A percentile compares a stretch with the other conserved stretches of the same genome.
Evolutionary conservation across 2,797 vertebrate species (phyloP).

Genomic region (Poeciliopsis turneri): DNA sequence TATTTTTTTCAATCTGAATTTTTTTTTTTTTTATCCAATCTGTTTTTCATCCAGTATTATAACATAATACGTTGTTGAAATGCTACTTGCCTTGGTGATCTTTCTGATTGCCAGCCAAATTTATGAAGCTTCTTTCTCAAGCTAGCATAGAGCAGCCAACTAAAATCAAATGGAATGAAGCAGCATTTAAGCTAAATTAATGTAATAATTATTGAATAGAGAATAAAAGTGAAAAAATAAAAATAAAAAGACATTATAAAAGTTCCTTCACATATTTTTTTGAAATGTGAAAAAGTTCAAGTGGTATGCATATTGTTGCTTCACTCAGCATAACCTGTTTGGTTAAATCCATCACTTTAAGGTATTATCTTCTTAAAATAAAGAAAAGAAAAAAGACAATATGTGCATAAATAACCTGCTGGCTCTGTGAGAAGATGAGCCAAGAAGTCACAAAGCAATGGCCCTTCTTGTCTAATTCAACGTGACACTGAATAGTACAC

Average conservation of each 20-base stretch:
- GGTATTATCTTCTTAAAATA: constrained; percentile 60
- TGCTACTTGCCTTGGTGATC: too few species aligned
- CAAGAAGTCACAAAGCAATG: constrained; percentile 74
- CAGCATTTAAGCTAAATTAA: background rate
- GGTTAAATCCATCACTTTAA: constrained; percentile 40
- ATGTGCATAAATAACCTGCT: constrained; percentile 45
- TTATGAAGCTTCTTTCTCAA: too few species aligned
- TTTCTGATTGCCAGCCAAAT: too few species aligned
- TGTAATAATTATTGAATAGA: background rate
- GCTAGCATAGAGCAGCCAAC: too few species aligned
- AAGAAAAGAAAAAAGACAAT: constrained; percentile 31
- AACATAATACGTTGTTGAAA: too few species aligned
- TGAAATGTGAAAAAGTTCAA: background rate
- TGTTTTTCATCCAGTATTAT: too few species aligned
- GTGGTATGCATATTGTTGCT: background rate
- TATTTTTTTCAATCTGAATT: too few species aligned
- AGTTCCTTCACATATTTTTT: background rate
- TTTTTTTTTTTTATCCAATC: too few species aligned
- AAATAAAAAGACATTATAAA: background rate
- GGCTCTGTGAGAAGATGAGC: constrained; percentile 46
- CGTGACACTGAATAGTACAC: constrained; percentile 85
- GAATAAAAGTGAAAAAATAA: background rate
- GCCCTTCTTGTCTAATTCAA: constrained; percentile 73
- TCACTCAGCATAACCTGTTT: background rate
- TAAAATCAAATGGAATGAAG: too few species aligned